These are phyloP conservation scores for Scelioninae gen. 1 DNA, from an alignment of 2,888 invertebrate genomes.

Conservation along the genomic window DNA sequence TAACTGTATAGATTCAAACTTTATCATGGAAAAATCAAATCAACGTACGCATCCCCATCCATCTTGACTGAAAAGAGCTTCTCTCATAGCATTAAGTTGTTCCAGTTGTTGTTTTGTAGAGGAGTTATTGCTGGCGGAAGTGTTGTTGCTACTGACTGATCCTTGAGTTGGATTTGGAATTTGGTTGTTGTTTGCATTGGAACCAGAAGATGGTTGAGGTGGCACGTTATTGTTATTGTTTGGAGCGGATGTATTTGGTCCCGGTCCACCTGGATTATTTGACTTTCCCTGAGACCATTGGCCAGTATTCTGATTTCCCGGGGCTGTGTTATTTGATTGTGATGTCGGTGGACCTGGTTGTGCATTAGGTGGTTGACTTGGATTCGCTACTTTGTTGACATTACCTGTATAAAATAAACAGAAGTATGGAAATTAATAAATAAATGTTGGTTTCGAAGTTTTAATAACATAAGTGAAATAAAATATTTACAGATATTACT, in stretches of 20 bases:
- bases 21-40: no score
- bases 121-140: constrained; percentile 85
- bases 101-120: constrained; percentile 93
- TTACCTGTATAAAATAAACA: constrained; percentile 73
- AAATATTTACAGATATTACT: no score
- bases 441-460: no score
- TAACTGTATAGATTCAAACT: background rate
- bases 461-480: no score
- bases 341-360: constrained; percentile 85
- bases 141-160: constrained; percentile 75
- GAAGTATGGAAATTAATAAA: background rate
- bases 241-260: constrained; percentile 79
- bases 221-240: constrained; percentile 77
- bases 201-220: constrained; percentile 77
- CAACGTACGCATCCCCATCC: constrained; percentile 95
- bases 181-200: constrained; percentile 80
- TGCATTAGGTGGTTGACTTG: constrained; percentile 84
- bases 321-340: constrained; percentile 83
- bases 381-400: constrained; percentile 84
- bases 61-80: constrained; percentile 95
- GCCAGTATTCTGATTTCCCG: constrained; percentile 80
- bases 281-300: constrained; percentile 82
- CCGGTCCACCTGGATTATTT: constrained; percentile 79
- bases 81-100: constrained; percentile 95
- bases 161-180: constrained; percentile 75